These are phyloP conservation scores for Apogon talboti DNA, from an alignment of 2,797 vertebrate species.

Conservation along the genomic window DNA sequence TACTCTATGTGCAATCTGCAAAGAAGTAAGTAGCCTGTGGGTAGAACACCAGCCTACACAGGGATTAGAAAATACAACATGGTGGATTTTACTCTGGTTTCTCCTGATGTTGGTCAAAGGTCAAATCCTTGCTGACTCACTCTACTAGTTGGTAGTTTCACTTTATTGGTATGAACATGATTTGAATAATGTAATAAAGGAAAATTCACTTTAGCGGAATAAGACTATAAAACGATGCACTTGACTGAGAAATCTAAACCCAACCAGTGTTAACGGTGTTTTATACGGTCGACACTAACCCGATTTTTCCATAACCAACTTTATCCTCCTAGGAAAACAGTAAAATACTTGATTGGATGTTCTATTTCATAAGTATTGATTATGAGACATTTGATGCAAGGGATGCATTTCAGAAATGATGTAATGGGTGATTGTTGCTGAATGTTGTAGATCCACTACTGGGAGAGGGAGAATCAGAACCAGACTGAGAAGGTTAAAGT, in stretches of 20 bases:
- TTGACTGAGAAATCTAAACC: not conserved
- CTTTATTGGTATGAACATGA: too few species aligned
- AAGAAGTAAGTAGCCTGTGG: not conserved
- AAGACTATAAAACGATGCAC: too few species aligned
- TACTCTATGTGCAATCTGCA: conserved; percentile 10
- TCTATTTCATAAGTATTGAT: conserved; percentile 8
- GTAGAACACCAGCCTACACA: too few species aligned
- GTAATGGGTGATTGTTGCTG: not conserved
- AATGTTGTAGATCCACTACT: conserved; percentile 89
- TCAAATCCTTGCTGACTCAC: not conserved
- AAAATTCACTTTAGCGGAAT: too few species aligned
- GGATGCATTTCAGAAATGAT: conserved; percentile 10
- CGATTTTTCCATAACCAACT: conserved; percentile 12
- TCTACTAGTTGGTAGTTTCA: too few species aligned
- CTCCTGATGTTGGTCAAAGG: not conserved
- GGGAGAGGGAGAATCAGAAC: conserved; percentile 90
- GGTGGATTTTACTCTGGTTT: not conserved
- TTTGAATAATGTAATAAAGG: too few species aligned
- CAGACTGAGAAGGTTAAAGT: conserved; percentile 92
- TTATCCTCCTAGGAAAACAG: conserved; percentile 12
- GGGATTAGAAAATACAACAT: not conserved
- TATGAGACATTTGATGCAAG: not conserved
- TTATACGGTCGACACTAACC: conserved; percentile 15
- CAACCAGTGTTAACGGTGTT: not conserved
- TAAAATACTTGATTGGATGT: not conserved